These are phyloP conservation scores for Philopotamus ludificatus DNA, from an alignment of 1,140 invertebrate genomes.

Conservation along the genomic window DNA sequence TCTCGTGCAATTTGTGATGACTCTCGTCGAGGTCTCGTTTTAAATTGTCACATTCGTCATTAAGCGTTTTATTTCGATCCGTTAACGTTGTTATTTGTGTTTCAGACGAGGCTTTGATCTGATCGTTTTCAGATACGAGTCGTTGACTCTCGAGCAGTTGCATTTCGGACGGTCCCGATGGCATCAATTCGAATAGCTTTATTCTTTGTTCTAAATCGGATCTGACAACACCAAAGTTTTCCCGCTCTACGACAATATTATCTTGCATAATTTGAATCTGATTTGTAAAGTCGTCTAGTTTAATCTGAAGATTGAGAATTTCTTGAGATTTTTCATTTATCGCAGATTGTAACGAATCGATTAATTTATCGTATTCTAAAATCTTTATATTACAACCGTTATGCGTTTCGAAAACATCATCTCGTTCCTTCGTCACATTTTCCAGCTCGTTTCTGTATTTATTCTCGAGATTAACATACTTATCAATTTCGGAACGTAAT, in stretches of 20 bases:
- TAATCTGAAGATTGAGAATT: constrained; percentile 16
- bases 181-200: no score
- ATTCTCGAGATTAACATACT: constrained; percentile 12
- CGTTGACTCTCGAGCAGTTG: constrained; percentile 51
- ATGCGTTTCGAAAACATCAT: constrained; percentile 36
- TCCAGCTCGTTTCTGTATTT: constrained; percentile 31
- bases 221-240: no score
- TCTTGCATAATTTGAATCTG: constrained; percentile 38
- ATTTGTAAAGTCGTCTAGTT: constrained; percentile 22
- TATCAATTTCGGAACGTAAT: constrained; percentile 24
- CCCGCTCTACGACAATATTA: no score
- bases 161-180: no score
- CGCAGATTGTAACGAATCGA: background rate
- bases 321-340: constrained; percentile 14
- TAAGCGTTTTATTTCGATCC: constrained; percentile 50
- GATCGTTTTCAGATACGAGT: constrained; percentile 51
- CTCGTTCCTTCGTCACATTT: constrained; percentile 35
- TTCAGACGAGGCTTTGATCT: constrained; percentile 50
- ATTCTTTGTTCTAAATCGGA: no score
- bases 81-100: constrained; percentile 51
- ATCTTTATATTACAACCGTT: background rate
- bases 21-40: constrained; percentile 41
- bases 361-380: background rate
- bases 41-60: constrained; percentile 42
- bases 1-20: constrained; percentile 19